Evolutionary conservation across 2,888 invertebrate species (phyloP), one percentile per base, ranked within the genome.

Genomic region (Zeuzera pyrina): DNA sequence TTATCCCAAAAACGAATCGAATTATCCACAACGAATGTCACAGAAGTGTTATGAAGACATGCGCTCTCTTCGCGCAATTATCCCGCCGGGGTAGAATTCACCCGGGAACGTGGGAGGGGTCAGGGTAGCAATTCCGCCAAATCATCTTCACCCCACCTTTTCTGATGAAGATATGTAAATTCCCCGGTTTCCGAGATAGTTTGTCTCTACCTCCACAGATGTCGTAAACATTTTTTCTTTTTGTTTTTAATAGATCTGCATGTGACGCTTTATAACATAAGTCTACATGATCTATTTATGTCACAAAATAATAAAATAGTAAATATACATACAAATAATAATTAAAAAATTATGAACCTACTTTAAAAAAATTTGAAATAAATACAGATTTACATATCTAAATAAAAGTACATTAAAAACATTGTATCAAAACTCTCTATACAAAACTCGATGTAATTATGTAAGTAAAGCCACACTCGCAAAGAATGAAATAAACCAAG

Each of bases 141-240:
- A 73, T 76, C 74, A 78, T 79, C 79, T 77, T 78, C 66, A 70
- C 78, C 77, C 68, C 62, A 54, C 65, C 59, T 64, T 68, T 66
- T 58, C 61, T 66, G 73, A 74, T 72, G 67, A 78, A 76, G 79
- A 78, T 78, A 78, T 74, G 78, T 58, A 70, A 78, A 79, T 74
- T 52, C 49, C 55, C 48, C 48, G 45, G 43, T 52, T 14, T 49
- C 43, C 45, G 51, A 56, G 64, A 63, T 65, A 67, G 61, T 63
- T 58, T 52, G 51, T 52, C 50, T 56, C 33, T 31, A 22, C 10
- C 31, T 13, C 7, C 19, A 35, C 48, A 44, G 44, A 33, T 44
- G 41, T 34, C 26, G 21, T 8, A 35, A 49, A 60, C 61, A 42
- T 57, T 57, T 62, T 47, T 41, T 46, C 48, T 53, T 33, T 8